Base-by-base conservation (phyloP, 30 jellyfish, hydroid and myxozoan species). In the Turritopsis rubra region DNA sequence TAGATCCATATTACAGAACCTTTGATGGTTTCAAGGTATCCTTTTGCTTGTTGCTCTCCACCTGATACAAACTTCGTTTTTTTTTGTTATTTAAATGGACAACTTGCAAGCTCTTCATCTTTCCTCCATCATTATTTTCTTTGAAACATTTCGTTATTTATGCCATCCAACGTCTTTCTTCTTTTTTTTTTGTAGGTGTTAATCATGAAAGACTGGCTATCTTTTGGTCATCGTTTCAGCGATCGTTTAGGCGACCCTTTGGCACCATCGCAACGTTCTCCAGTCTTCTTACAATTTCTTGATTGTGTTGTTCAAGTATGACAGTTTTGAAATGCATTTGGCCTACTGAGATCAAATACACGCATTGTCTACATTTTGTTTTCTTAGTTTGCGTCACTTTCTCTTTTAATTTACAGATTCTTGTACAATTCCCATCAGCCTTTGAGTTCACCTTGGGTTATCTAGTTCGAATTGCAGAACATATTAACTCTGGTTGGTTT, bases 401-500 rank as follows among this genome's bases (percentile, higher is more conserved):
- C 60, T 41, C 60, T 41, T 41, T 41, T 13, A 41, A 3, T 41
- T 85, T 65, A 16, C 66, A 90, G 97, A 82, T 91, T 17, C 28
- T 91, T 90, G 86, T 68, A 85, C 97, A 91, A 74, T 91, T 87
- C 77, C 97, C 97, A 52, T 68, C 75, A 24, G 96, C 96, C 23
- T 91, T 91, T 65, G 96, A 91, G 54, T 91, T 91, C 78, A 87
- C 84, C 26, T 76, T 54, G 71, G 72, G 65, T 28, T 91, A 91
- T 54, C 31, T 91, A 19, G 81, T 85, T 28, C 81, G 85, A 18
- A 79, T 91, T 60, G 97, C 97, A 7, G 97, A 91, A 70, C 96
- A 87, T 77, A 83, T 84, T 23, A 91, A 91, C 86, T 87, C 97
- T 29, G 97, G 97, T 79, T 91, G 97, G 97, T 91, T 91, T 84